Percentiles rank a stretch among this genome's conserved stretches.
phyloP scores from a whole-genome alignment of 2,113 vertebrate species.

The Ciconia boyciana region DNA sequence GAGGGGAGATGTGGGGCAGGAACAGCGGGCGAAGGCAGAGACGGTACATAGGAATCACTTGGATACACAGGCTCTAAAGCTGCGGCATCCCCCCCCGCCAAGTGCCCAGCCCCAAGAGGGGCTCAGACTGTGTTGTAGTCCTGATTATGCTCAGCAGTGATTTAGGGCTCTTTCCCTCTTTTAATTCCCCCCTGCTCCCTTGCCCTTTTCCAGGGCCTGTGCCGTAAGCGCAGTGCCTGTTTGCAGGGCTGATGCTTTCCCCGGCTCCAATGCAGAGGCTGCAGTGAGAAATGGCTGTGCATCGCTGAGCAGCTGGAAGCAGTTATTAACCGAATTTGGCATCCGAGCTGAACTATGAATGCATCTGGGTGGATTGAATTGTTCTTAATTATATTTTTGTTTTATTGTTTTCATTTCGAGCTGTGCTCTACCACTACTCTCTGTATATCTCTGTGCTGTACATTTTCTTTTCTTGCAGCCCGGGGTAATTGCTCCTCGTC shows the following conservation, averaged over 20 bases:
- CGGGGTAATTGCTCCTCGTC: slow-evolving; percentile 20
- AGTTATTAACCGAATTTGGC: slow-evolving; percentile 8
- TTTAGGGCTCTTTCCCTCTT: background rate
- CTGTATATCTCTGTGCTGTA: background rate
- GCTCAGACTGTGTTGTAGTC: fast-evolving
- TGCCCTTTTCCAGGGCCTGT: background rate
- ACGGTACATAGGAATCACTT: too few relatives aligned
- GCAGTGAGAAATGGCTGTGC: background rate
- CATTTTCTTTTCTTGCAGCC: background rate
- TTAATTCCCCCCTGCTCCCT: background rate
- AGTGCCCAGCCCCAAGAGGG: background rate
- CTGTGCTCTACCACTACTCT: background rate
- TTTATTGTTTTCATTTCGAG: slow-evolving; percentile 47
- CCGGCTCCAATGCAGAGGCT: background rate
- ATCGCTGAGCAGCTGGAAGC: background rate
- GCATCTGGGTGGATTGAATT: slow-evolving; percentile 31
- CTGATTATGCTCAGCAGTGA: background rate
- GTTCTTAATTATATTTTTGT: slow-evolving; percentile 54
- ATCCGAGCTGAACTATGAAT: background rate
- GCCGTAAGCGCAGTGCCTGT: fast-evolving
- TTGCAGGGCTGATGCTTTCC: background rate
- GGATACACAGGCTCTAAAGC: background rate
- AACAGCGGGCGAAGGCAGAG: fast-evolving
- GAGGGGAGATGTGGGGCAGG: background rate
- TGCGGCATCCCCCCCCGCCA: fast-evolving